These are phyloP conservation scores for Cathartes aura DNA, from an alignment of 2,113 vertebrate genomes.

Conservation along the genomic window DNA sequence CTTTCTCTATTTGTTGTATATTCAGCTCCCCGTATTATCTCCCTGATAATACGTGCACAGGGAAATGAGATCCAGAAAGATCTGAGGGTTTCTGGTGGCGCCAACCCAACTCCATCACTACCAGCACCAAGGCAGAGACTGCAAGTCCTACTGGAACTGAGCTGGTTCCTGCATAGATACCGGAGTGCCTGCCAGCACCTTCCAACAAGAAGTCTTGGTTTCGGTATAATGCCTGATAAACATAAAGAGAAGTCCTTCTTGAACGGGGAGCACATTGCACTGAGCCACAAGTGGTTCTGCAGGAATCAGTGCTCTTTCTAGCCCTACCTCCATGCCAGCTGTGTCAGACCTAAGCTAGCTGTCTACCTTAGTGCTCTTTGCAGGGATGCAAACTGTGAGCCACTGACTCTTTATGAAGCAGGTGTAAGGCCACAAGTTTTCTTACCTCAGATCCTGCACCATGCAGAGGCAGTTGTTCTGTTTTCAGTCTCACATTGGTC, in stretches of 20 bases:
- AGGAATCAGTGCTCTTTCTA: background rate
- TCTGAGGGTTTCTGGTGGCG: background rate
- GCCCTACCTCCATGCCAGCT: background rate
- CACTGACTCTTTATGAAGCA: background rate
- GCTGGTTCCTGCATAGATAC: accelerated
- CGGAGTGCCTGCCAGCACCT: background rate
- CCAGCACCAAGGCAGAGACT: background rate
- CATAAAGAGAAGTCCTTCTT: background rate
- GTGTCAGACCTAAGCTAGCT: background rate
- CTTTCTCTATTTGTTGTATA: background rate
- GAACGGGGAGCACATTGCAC: background rate
- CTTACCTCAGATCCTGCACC: background rate
- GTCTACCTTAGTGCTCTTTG: background rate
- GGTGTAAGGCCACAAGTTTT: background rate
- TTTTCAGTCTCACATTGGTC: background rate
- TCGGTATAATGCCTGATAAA: background rate
- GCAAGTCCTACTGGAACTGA: background rate
- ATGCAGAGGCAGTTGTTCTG: background rate
- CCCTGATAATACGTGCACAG: background rate
- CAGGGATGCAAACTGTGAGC: background rate
- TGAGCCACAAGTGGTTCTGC: background rate
- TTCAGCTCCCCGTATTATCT: background rate
- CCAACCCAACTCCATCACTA: background rate
- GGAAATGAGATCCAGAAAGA: background rate
- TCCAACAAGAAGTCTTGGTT: background rate